Base-by-base conservation (phyloP, 2,888 invertebrate species). In the Macaria notata region DNA sequence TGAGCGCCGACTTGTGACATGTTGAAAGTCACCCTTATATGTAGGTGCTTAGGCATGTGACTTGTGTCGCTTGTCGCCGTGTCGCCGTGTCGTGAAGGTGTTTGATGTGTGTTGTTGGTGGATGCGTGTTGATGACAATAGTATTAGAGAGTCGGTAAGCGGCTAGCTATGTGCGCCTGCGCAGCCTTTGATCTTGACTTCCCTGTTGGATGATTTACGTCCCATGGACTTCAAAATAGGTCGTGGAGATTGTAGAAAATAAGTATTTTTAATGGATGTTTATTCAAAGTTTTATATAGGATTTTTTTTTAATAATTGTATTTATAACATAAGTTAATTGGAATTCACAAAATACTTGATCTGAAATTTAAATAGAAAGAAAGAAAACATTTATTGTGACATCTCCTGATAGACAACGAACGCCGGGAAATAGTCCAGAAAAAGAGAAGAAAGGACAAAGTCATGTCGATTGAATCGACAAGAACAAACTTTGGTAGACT, bases 81-180 rank as follows among this genome's bases (percentile, higher is more conserved):
- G 19, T 19, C 19, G 19, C 19, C 19, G 19, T 19, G 46, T 54
- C 62, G 56, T 51, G 54, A 38, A 38, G 46, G 46, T 61, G 45
- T 60, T 71, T 72, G 77, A 76, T 71, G 78, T 81, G 75, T 82
- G 49, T 19, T 19, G 19, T 83, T 77, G 73, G 78, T 79, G 72
- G 81, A 82, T 84, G 79, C 82, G 85, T 88, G 88, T 86, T 86
- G 84, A 83, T 73, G 83, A 88, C 88, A 88, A 88, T 83, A 71
- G 86, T 79, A 87, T 88, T 86, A 88, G 83, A 85, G 85, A 80
- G 83, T 81, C 75, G 79, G 84, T 84, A 81, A 87, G 80, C 81
- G 73, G 78, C 69, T 51, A 41, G 59, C 48, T 50, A 44, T 54
- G 48, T 49, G 45, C 42, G 42, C 39, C 86, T 86, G 84, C 84